A percentile compares a stretch with the other conserved stretches of the same genome.
Evolutionary conservation across 2,113 vertebrate species (phyloP).

Genomic region (Nanorana parkeri): DNA sequence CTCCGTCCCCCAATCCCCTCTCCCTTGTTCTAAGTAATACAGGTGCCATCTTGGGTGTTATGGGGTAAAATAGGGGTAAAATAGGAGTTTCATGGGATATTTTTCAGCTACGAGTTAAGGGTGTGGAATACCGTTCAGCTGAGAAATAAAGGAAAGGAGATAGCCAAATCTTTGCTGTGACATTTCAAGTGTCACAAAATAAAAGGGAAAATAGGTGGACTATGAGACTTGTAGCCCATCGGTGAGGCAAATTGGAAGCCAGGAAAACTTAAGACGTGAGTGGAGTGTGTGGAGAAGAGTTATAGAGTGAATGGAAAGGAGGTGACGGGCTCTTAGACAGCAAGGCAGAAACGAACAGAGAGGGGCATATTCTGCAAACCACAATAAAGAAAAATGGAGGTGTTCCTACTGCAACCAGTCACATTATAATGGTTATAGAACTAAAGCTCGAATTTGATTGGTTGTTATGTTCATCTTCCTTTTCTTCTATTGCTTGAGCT

Average conservation of each 20-base stretch:
- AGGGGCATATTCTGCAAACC: too few species aligned
- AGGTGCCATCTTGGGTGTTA: conserved; percentile 52
- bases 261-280: not conserved
- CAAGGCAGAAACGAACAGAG: too few species aligned
- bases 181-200: not conserved
- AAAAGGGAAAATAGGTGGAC: conserved; percentile 11
- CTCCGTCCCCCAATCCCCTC: conserved; percentile 4
- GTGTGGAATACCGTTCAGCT: conserved; percentile 1
- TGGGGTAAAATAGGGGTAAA: conserved; percentile 23
- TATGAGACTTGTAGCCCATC: not conserved
- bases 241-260: not conserved
- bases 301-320: not conserved
- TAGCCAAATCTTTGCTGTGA: not conserved
- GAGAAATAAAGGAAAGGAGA: conserved; percentile 27
- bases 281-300: conserved; percentile 19
- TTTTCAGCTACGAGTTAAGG: conserved; percentile 20
- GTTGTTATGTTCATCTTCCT: too few species aligned
- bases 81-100: conserved; percentile 33
- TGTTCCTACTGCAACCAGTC: too few species aligned
- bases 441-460: too few species aligned
- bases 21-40: conserved; percentile 33
- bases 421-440: too few species aligned
- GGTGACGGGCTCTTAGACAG: too few species aligned
- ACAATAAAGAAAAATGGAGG: too few species aligned
- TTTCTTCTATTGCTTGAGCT: too few species aligned